Evolutionary conservation across 2,888 invertebrate genomes (phyloP), one percentile per base, ranked within the genome.

Genomic region (Reticulitermes lucifugus): DNA sequence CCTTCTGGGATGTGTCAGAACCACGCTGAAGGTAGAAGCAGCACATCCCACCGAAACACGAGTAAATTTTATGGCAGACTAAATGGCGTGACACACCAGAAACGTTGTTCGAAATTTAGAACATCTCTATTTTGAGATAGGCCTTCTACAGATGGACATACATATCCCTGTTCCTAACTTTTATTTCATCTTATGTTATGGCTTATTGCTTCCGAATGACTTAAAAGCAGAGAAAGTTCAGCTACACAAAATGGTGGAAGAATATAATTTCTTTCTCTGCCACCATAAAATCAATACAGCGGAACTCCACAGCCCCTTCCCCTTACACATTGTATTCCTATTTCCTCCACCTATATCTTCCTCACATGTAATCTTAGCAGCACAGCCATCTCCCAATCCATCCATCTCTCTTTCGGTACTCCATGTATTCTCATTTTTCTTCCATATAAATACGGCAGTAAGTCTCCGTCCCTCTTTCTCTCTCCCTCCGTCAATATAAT

Each of bases 251-350:
- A 55, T 25, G 79, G 55, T 43, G 77, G 46, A 51, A 79, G 79
- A 79, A 79, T 25, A 46, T 12, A 43, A 51, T 55, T 79, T 79
- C 25, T 79, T 79, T 79, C 18, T 51, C 55, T 51, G n/a, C n/a
- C 51, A 43, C 79, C 79, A 79, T 79, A 46, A 79, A 55, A 79
- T 79, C 55, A 79, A 79, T 79, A 79, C 25, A 1, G n/a, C 21
- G 46, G 79, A 21, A n/a, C 79, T 79, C 25, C 35, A 79, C 65
- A 22, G 60, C 25, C 65, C n/a, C 65, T 25, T 25, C 14, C 25
- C 14, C 25, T 12, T 65, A 25, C 65, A 65, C 65, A 25, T 65
- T 65, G 14, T n/a, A 65, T 65, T 65, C 65, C 2, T 25, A n/a
- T 65, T 7, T 65, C 14, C 25, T 65, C 25, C 65, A n/a, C 9